phyloP scores from a whole-genome alignment of 2,113 vertebrate genomes.

The Heliornis fulica region DNA sequence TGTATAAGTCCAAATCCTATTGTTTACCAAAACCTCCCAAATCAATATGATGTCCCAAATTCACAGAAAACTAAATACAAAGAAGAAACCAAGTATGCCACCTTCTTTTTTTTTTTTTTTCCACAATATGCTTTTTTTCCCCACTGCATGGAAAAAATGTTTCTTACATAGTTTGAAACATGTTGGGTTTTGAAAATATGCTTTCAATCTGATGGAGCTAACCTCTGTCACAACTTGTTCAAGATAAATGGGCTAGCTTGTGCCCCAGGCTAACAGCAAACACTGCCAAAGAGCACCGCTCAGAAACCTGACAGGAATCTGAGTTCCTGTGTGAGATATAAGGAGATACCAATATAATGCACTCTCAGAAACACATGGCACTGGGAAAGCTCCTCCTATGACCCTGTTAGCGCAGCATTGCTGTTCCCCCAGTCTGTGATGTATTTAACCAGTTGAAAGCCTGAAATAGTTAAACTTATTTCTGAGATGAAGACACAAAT shows the following conservation, averaged over 20 bases:
- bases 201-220: background rate
- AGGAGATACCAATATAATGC: background rate
- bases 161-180: background rate
- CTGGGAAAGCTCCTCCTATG: background rate
- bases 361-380: background rate
- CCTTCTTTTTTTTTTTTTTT: no score
- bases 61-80: background rate
- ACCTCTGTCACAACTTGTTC: background rate
- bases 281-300: background rate
- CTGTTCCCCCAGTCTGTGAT: background rate
- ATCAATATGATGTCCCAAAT: background rate
- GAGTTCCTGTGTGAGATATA: background rate
- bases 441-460: background rate
- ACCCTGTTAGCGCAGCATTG: background rate
- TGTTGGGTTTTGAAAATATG: background rate
- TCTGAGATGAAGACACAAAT: background rate
- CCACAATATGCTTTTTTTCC: background rate
- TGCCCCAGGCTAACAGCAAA: background rate
- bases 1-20: background rate
- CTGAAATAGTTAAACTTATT: background rate
- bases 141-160: background rate
- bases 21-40: background rate
- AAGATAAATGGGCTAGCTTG: background rate
- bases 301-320: background rate
- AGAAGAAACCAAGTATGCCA: background rate